Base-by-base conservation (phyloP, 2,888 invertebrate species). In the Aleiodes leptofemur region DNA sequence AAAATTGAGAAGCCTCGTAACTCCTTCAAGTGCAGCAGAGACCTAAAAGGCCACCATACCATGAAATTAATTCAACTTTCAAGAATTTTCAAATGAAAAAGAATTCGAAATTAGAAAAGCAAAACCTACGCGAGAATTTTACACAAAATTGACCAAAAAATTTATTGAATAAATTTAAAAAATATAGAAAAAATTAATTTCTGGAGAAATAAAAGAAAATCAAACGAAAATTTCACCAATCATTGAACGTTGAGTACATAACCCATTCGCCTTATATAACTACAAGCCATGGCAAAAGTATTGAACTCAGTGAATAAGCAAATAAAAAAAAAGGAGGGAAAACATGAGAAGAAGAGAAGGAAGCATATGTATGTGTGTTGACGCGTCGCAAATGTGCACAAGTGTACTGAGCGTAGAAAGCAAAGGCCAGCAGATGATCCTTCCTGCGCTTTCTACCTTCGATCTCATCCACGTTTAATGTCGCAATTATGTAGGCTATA, bases 351-450 rank as follows among this genome's bases (percentile, higher is more conserved):
- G 64, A 31, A 43, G 34, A 64, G 43, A 43, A 64, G 7, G 16
- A 48, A 43, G 64, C 8, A 43, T 43, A 23, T 68, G 29, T 73
- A 56, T 74, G 72, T 57, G 68, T 61, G 59, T 73, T 59, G 66
- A 61, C 0, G 31, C 43, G 61, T 61, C 43, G 31, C 57, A 4
- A 57, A 43, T 38, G 43, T 61, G 61, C 61, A 61, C 64, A 50
- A 34, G 70, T 59, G 50, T 14, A 64, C 13, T 57, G 77, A 77
- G 76, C 34, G 82, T 88, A 86, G 86, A 87, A 88, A 88, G 86
- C 86, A 87, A 87, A 88, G 89, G 87, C 87, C 86, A 86, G 87
- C 88, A 86, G 87, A 88, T 87, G 88, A 86, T 88, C 87, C 86
- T 85, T 80, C 77, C 78, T 82, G 86, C 88, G 88, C 88, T 89